Percentiles rank a stretch among this genome's conserved stretches.
These are phyloP conservation scores for Sinella curviseta DNA, from an alignment of 1,140 invertebrate species.

Conservation along the genomic window DNA sequence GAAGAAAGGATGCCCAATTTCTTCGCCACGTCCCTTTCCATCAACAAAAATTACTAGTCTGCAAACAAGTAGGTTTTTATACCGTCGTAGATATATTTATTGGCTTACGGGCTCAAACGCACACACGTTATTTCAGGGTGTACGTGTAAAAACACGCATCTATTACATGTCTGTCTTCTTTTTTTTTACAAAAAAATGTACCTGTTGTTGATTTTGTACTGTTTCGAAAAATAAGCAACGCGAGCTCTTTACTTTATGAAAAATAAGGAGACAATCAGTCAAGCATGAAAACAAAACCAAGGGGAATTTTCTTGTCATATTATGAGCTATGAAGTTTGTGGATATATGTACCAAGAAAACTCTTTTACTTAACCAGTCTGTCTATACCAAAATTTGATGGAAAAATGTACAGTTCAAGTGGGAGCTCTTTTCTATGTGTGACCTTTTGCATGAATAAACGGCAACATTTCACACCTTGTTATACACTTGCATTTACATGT, in stretches of 20 bases:
- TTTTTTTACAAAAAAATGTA: no score
- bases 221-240: no score
- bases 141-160: constrained; percentile 4
- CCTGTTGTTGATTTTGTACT: no score
- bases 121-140: constrained; percentile 5
- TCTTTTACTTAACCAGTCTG: no score
- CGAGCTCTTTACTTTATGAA: background rate
- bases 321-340: no score
- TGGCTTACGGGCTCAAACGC: background rate
- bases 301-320: background rate
- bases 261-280: background rate
- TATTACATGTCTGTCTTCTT: background rate
- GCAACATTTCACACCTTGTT: no score
- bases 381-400: no score
- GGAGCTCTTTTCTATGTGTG: no score
- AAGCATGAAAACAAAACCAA: background rate
- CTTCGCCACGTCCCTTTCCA: constrained; percentile 25
- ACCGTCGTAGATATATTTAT: background rate
- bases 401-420: no score
- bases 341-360: no score
- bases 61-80: constrained; percentile 13
- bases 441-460: no score
- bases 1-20: constrained; percentile 21
- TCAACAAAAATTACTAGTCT: constrained; percentile 23
- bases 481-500: no score